Evolutionary conservation across 1,140 invertebrate species (phyloP), one percentile per base, ranked within the genome.

Genomic region (Magallana angulata): DNA sequence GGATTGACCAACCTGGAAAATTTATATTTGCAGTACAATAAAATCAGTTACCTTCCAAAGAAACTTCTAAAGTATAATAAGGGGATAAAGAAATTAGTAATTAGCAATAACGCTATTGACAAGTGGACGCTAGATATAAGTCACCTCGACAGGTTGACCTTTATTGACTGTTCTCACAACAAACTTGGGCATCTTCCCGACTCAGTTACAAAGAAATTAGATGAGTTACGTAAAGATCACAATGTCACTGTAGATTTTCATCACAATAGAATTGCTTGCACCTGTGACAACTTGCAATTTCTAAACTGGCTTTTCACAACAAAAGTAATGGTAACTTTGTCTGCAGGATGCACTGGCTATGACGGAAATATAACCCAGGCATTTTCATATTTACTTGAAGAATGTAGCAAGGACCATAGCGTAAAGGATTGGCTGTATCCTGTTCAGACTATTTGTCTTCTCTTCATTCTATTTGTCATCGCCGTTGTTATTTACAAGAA

Each of bases 131-230:
- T 82, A 1, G 16, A 16, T 24, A 82, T 82, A n/a, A n/a, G 16
- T 8, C 48, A 82, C 16, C 14, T 82, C 18, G 18, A 57, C n/a
- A 16, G 9, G 14, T 24, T 82, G 16, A 57, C 56, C 11, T 57
- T 11, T 30, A 82, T 82, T n/a, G 81, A 82, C 18, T 82, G 48
- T 57, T 82, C 81, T 12, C 16, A 12, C 81, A 82, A 82, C 81
- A 57, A 82, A 30, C 48, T 82, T 82, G 48, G 9, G 57, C 24
- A 56, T 9, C 81, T 82, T 82, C 81, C 81, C 4, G 57, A 57
- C 8, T 7, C 48, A 1, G 18, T 82, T 24, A 82, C 16, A 24
- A n/a, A 57, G 12, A n/a, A 16, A 30, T 57, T 82, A 12, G 81
- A 82, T 24, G 56, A 82, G 16, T 7, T 18, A 57, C 24, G 56